Evolutionary conservation across 2,113 vertebrate species (phyloP).

Genomic region (Leucosticte australis): DNA sequence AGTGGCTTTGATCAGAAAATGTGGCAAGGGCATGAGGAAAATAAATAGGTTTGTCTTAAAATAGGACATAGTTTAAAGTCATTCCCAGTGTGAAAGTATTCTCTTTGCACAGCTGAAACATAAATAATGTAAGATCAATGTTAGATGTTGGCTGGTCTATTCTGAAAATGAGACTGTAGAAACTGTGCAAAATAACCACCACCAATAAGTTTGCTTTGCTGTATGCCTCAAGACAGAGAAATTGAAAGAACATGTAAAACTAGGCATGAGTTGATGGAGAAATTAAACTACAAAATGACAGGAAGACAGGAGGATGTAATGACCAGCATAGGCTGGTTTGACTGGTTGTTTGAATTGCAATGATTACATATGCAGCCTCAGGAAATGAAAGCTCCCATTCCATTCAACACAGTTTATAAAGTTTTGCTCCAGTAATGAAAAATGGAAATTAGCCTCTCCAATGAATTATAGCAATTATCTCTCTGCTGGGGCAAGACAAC

Average conservation of each 20-base stretch:
- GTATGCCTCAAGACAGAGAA: not conserved
- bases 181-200: not conserved
- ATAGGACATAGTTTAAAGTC: constrained; percentile 27
- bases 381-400: constrained; percentile 34
- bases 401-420: constrained; percentile 20
- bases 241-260: not conserved
- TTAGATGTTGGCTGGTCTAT: not conserved
- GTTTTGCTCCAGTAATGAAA: constrained; percentile 45
- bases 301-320: not conserved
- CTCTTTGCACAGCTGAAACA: constrained; percentile 5
- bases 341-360: constrained; percentile 3
- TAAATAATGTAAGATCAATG: not conserved
- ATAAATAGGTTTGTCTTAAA: constrained; percentile 44
- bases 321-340: not conserved
- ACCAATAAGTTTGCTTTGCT: not conserved
- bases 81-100: not conserved
- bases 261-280: not conserved
- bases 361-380: not conserved
- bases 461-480: constrained; percentile 53
- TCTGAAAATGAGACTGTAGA: not conserved
- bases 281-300: constrained; percentile 16
- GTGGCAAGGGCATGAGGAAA: constrained; percentile 5
- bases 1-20: constrained; percentile 39
- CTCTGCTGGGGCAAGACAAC: constrained; percentile 29
- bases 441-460: constrained; percentile 44